Conservation (phyloP, 1,140 invertebrate species). For the Brachionus angularis region DNA sequence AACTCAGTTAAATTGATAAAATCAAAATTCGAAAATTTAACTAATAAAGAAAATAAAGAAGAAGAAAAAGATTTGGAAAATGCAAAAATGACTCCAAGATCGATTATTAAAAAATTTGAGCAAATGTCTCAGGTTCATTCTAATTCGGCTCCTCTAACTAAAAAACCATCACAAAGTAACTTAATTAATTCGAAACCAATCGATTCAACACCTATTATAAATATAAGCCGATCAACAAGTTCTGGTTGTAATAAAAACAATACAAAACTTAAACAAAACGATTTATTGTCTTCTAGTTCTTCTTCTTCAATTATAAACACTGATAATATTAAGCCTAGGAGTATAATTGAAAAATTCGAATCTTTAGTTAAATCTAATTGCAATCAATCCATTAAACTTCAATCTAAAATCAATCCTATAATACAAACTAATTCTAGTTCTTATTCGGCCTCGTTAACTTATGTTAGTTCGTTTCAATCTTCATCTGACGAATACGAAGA, state of each 20-base stretch:
- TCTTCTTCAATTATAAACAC: conserved; percentile 15
- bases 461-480: background rate
- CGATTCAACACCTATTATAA: background rate
- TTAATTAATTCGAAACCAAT: too few species aligned
- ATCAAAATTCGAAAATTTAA: background rate
- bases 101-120: conserved; percentile 15
- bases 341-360: conserved; percentile 24
- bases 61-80: background rate
- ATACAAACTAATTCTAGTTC: too few species aligned
- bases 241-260: background rate
- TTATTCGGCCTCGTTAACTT: background rate
- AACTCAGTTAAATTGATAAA: background rate
- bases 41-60: background rate
- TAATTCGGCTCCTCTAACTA: too few species aligned
- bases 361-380: background rate
- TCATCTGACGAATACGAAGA: background rate
- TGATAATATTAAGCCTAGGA: conserved; percentile 16
- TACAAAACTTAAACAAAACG: too few species aligned
- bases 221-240: background rate
- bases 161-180: too few species aligned
- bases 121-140: conserved; percentile 17
- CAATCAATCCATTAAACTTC: background rate
- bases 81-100: conserved; percentile 7
- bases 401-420: too few species aligned
- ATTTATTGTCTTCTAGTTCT: too few species aligned